Base-by-base conservation (phyloP, 2,797 vertebrate species). In the Gastrophryne carolinensis region DNA sequence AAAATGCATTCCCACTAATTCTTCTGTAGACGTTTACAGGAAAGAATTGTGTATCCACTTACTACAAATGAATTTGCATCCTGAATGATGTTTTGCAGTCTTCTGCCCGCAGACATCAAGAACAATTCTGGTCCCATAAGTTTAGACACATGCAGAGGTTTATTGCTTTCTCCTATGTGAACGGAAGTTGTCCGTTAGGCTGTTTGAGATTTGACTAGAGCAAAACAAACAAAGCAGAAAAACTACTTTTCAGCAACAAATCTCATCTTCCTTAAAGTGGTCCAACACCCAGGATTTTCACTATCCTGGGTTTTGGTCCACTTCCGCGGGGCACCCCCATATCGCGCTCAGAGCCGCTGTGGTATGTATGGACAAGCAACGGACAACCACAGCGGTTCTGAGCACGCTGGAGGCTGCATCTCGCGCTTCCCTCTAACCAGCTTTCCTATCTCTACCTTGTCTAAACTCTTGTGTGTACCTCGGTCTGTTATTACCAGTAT, bases 1-100 rank as follows among this genome's bases (percentile, higher is more conserved):
- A 71, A 77, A 77, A 60, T 76, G 67, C 75, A 64, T 77, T 77
- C 75, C 75, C 75, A 77, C 67, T 77, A 71, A 77, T 77, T 77
- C 60, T 77, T 71, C 52, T 57, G 37, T 65, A 63, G 27, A 77
- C 41, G 60, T 71, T 71, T 39, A 77, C 75, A 77, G 75, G 75
- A 77, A 77, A 71, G 67, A 71, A 56, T 57, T 63, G 57, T 64
- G 50, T 65, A 57, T 77, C 60, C 67, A 77, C 67, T 71, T 63
- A 50, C 67, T 64, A 71, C 75, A 49, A 64, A 57, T 71, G 67
- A 56, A 37, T 71, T 62, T 37, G 67, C 37, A 77, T 77, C 75
- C 75, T 77, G 67, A 71, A 71, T 64, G 21, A 54, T 34, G 49
- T 70, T 60, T 64, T 71, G 32, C 54, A 58, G 15, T 34, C 27